These are phyloP conservation scores for Drosophila incognita DNA, from an alignment of 2,888 invertebrate genomes.

Conservation along the genomic window DNA sequence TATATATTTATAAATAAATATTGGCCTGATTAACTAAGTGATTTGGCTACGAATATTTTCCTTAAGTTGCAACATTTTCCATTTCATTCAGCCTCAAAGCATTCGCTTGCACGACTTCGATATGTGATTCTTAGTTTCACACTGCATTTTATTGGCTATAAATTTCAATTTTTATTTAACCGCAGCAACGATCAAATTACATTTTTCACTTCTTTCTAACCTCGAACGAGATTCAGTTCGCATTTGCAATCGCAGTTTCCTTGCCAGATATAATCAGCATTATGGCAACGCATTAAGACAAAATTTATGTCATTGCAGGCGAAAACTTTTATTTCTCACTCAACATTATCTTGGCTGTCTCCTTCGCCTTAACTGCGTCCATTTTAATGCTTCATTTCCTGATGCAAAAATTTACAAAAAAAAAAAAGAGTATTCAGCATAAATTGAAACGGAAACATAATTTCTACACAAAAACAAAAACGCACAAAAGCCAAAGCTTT, in stretches of 20 bases:
- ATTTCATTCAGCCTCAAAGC: background rate
- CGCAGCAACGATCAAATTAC: constrained; percentile 49
- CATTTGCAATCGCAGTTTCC: constrained; percentile 1
- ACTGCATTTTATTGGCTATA: constrained; percentile 25
- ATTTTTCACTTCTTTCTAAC: constrained; percentile 45
- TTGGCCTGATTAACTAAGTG: background rate
- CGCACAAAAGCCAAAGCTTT: background rate
- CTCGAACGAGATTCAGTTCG: constrained; percentile 23
- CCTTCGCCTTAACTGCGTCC: constrained; percentile 10
- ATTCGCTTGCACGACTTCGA: constrained; percentile 1
- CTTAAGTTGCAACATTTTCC: background rate
- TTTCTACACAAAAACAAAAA: constrained; percentile 8
- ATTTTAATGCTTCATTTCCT: constrained; percentile 53
- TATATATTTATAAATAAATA: background rate
- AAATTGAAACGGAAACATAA: constrained; percentile 18
- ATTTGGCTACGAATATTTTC: background rate
- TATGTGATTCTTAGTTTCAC: constrained; percentile 18
- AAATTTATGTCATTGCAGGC: constrained; percentile 64
- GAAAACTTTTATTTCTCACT: constrained; percentile 23
- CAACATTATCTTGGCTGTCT: background rate
- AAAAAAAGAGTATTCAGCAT: constrained; percentile 1
- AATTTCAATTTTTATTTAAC: constrained; percentile 53
- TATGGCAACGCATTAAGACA: constrained; percentile 68
- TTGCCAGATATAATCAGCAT: constrained; percentile 65
- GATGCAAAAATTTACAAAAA: constrained; percentile 42